phyloP scores from a whole-genome alignment of 2,888 invertebrate species.

The Pediacus dermestoides region DNA sequence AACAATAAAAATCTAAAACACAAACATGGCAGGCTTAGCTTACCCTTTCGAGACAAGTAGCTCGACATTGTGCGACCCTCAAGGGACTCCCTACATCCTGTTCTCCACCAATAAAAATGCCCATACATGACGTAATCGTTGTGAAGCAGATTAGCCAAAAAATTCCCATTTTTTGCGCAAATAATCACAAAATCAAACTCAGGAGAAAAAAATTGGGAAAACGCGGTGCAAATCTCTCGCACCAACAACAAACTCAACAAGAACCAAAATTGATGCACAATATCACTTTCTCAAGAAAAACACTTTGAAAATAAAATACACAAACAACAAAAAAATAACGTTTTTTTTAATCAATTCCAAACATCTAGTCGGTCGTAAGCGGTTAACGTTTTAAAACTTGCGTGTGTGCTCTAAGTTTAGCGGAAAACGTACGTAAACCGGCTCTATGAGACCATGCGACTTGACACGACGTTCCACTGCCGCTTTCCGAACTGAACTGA shows the following conservation, averaged over 20 bases:
- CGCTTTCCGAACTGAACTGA: slow-evolving; percentile 37
- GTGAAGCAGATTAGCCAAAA: slow-evolving; percentile 41
- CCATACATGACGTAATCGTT: slow-evolving; percentile 39
- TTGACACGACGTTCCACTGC: slow-evolving; percentile 17
- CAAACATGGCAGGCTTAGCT: slow-evolving; percentile 35
- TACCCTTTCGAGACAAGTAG: slow-evolving; percentile 71
- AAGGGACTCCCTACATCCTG: slow-evolving; percentile 69
- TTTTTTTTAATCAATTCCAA: slow-evolving; percentile 9
- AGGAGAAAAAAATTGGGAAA: slow-evolving; percentile 20
- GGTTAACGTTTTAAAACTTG: slow-evolving; percentile 15
- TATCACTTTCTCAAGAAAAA: no score
- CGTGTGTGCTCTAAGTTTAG: no score
- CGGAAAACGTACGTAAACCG: no score
- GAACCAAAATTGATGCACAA: slow-evolving; percentile 9
- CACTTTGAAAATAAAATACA: slow-evolving; percentile 14
- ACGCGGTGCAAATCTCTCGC: slow-evolving; percentile 21
- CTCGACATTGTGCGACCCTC: slow-evolving; percentile 69
- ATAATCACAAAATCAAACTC: slow-evolving; percentile 26
- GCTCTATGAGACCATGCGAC: slow-evolving; percentile 20
- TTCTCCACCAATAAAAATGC: slow-evolving; percentile 54
- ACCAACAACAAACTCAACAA: slow-evolving; percentile 18
- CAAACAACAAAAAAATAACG: slow-evolving; percentile 9
- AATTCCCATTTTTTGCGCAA: slow-evolving; percentile 36
- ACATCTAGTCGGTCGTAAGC: no score
- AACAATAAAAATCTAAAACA: slow-evolving; percentile 12